Conservation (phyloP, 2,888 invertebrate genomes). For the Drosophila leonis region DNA sequence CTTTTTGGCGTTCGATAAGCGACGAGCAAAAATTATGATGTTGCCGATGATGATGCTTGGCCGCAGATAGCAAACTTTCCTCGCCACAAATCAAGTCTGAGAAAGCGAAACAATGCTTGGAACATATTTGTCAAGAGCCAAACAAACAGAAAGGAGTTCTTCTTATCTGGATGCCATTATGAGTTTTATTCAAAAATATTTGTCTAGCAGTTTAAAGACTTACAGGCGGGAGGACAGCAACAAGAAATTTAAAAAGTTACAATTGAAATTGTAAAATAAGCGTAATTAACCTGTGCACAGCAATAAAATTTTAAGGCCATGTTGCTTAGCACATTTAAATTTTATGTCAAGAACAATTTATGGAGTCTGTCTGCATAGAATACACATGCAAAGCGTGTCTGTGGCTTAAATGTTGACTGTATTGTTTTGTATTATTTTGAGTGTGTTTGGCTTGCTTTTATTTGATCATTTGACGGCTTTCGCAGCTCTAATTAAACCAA, state of each 20-base stretch:
- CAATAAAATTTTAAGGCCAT: slow-evolving; percentile 10
- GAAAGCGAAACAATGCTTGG: slow-evolving; percentile 1
- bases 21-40: slow-evolving; percentile 66
- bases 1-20: slow-evolving; percentile 72
- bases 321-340: slow-evolving; percentile 11
- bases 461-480: slow-evolving; percentile 56
- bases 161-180: slow-evolving; percentile 2
- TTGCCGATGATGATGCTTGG: slow-evolving; percentile 57
- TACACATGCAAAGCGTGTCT: slow-evolving; percentile 21
- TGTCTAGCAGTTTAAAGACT: not conserved
- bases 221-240: not conserved
- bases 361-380: slow-evolving; percentile 24
- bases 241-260: not conserved
- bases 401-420: slow-evolving; percentile 4
- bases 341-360: slow-evolving; percentile 22
- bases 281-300: slow-evolving; percentile 9
- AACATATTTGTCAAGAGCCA: not conserved
- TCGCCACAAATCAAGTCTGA: slow-evolving; percentile 29
- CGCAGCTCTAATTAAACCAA: slow-evolving; percentile 72
- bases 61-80: slow-evolving; percentile 51
- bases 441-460: slow-evolving; percentile 43
- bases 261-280: not conserved
- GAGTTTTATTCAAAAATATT: not conserved
- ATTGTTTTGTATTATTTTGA: not conserved
- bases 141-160: not conserved